phyloP scores from a whole-genome alignment of 2,797 vertebrate genomes.

The Danio kyathit region DNA sequence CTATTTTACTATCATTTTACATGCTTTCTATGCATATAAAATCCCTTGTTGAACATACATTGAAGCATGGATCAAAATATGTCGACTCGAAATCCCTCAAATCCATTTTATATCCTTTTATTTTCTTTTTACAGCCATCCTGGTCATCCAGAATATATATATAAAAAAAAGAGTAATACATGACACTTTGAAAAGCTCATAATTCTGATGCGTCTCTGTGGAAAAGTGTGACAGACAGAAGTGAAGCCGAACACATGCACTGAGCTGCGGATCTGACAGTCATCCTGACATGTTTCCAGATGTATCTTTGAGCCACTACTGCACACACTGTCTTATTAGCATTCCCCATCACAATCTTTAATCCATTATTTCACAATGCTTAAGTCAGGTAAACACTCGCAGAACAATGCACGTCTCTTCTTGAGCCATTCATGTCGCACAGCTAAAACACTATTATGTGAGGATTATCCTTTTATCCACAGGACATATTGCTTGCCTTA shows the following conservation, averaged over 20 bases:
- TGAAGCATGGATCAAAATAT: background rate
- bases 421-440: conserved; percentile 1
- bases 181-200: background rate
- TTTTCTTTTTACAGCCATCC: conserved; percentile 4
- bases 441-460: conserved; percentile 23
- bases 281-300: conserved; percentile 21
- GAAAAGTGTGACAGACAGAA: conserved; percentile 6
- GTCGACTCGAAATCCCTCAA: background rate
- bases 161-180: background rate
- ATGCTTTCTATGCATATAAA: no score
- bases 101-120: background rate
- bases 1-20: no score
- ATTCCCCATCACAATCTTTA: conserved; percentile 46
- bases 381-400: conserved; percentile 20
- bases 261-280: conserved; percentile 17
- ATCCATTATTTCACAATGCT: conserved; percentile 42
- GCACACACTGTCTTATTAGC: conserved; percentile 31
- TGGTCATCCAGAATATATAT: background rate
- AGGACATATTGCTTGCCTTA: conserved; percentile 14
- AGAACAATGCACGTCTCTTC: conserved; percentile 9
- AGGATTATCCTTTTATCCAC: conserved; percentile 44
- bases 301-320: conserved; percentile 24
- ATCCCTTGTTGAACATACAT: no score
- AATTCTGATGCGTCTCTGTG: background rate
- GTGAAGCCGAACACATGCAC: background rate